Base-by-base conservation (phyloP, 2,797 vertebrate genomes). In the Fistularia tabacaria region DNA sequence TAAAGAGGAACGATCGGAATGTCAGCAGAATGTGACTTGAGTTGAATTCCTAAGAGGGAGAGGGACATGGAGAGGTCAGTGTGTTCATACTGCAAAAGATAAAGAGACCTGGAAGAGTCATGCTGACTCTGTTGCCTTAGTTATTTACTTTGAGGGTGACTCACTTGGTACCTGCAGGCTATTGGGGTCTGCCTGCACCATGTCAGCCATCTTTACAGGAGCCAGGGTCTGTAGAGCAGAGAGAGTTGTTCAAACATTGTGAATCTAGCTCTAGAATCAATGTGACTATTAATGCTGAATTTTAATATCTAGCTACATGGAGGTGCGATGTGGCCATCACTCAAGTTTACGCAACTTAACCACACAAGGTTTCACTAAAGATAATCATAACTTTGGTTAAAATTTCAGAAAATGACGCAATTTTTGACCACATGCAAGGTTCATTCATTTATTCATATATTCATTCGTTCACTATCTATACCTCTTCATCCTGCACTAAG, bases 161-260 rank as follows among this genome's bases (percentile, higher is more conserved):
- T 82, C 50, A 88, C 86, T 25, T 1, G 71, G 56, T 66, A 78
- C 59, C 59, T 77, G 77, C 51, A 82, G 68, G 67, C 61, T 63
- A 60, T 61, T 62, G 48, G 66, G 11, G 41, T 82, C 83, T 46
- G 71, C 68, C 81, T 82, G 77, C 61, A 60, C 49, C 67, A 54
- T 9, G 36, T 85, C 80, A 71, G 82, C 72, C 86, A 86, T 88
- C 62, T 81, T 76, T 65, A 82, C 80, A 57, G 83, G 83, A 76
- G 83, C 76, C 83, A 83, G 80, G 46, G 37, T 82, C 86, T 88
- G 57, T 45, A 40, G 59, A 66, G 51, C 46, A 62, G 60, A 56
- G 60, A 56, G 56, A 53, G 1, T 0, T 52, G 11, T 12, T 12
- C 52, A 39, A 41, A 15, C 6, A 53, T 6, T 8, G 49, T 38